Evolutionary conservation across 2,888 invertebrate genomes (phyloP), one percentile per base, ranked within the genome.

Genomic region (Hypomecis punctinalis): DNA sequence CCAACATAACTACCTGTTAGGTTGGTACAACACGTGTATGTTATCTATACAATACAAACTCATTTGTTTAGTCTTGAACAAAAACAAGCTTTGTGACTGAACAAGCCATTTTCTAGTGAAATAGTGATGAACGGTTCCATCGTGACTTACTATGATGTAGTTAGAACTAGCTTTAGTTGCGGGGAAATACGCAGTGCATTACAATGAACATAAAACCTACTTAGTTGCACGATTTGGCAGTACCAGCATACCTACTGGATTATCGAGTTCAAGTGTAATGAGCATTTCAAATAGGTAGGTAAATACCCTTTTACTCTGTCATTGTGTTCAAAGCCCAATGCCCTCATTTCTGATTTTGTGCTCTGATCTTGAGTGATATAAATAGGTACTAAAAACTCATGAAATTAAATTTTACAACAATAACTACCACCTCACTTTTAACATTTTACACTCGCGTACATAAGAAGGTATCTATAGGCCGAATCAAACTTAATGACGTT

Each of bases 161-260:
- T 23, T 5, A 47, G 23, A 37, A 39, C 23, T 13, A 45, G 13
- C 9, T 45, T 45, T 53, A 42, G 40, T 39, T 36, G 39, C 52
- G 47, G 56, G 47, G 45, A 47, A 56, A 56, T 56, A 56, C 56
- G 56, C 23, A 8, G n/a, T 56, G 39, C 39, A 47, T 56, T 39
- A 47, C 23, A 35, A 54, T 37, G 7, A 23, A 37, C 6, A 13
- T 2, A 13, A 0, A 10, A 46, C 23, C 47, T 47, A 33, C 47
- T 10, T 39, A 10, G 45, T 13, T 36, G 10, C 56, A 56, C 46
- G 56, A 56, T 47, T 56, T 47, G 6, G 8, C 9, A 23, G 33
- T 33, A n/a, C 5, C 36, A 53, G 23, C 23, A 23, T 23, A 23
- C 23, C 23, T 42, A 42, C 40, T 11, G 36, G 49, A 23, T 36